Evolutionary conservation across 1,140 invertebrate genomes (phyloP), one percentile per base, ranked within the genome.

Genomic region (Apis cerana): DNA sequence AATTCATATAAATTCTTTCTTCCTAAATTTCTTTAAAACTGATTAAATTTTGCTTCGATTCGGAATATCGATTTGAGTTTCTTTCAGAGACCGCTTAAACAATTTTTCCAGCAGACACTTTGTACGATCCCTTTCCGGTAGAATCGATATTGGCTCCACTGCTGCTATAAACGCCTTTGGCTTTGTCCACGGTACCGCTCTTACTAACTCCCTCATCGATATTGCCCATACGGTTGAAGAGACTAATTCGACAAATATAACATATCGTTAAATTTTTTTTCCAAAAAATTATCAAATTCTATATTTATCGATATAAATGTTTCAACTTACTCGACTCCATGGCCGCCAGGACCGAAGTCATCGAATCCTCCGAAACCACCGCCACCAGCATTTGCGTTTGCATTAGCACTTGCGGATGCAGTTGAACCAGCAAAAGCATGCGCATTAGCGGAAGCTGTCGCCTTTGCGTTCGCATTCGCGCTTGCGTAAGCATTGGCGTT

Each of bases 101-200:
- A 1, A 93, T 88, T 88, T 94, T 94, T 56, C 93, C 93, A 7
- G 93, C 92, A 68, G 90, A 85, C 0, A 93, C 92, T 19, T 90
- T 87, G 68, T 92, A 94, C 52, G 90, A 89, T 82, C 93, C 93
- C 83, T 94, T 93, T 43, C 93, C 93, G 23, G 50, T 86, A 1
- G 87, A 88, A 52, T 93, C 93, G 67, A 93, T 87, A 10, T 80
- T 90, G 0, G 91, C 75, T 12, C 90, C 89, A 52, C 92, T 93
- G 70, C 88, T 91, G 79, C 93, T 94, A 80, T 91, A 93, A 52
- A 94, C 92, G 19, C 93, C 93, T 72, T 94, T 93, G 0, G 90
- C 93, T 43, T 88, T 88, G 11, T 85, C 83, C 33, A 93, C 87
- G 13, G 72, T 89, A 17, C 92, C 93, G 68, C 88, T 90, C 77